Conservation (phyloP, 1,140 invertebrate genomes). For the Daktulosphaira vitifoliae region DNA sequence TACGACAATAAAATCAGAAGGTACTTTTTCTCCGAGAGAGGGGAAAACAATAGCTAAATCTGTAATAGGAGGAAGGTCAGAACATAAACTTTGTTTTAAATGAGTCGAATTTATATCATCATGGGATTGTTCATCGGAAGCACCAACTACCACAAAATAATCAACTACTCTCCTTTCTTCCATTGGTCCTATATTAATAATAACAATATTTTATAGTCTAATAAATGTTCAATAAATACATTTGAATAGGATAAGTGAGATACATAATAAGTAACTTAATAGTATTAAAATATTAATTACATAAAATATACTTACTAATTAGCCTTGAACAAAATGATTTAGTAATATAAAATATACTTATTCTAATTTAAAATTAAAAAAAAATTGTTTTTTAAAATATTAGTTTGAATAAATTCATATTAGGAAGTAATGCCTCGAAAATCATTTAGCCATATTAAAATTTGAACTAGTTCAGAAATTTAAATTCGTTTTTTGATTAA, state of each 20-base stretch:
- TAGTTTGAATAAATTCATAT: too few species aligned
- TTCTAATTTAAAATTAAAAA: too few species aligned
- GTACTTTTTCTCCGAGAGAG: slow-evolving; percentile 72
- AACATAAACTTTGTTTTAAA: slow-evolving; percentile 55
- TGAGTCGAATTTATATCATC: slow-evolving; percentile 70
- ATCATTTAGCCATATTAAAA: too few species aligned
- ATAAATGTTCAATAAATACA: background rate
- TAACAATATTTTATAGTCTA: background rate
- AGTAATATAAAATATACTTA: slow-evolving; percentile 21
- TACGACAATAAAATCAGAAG: slow-evolving; percentile 71
- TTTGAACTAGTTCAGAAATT: too few species aligned
- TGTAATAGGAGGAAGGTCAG: slow-evolving; percentile 72
- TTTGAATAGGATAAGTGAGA: too few species aligned
- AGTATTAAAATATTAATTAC: too few species aligned
- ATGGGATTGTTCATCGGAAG: slow-evolving; percentile 68
- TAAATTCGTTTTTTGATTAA: too few species aligned
- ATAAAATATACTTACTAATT: background rate
- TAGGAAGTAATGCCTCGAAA: too few species aligned
- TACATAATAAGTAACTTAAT: too few species aligned
- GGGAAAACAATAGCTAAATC: slow-evolving; percentile 89
- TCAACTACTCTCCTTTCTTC: slow-evolving; percentile 76
- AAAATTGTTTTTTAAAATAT: too few species aligned
- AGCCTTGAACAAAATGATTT: slow-evolving; percentile 29
- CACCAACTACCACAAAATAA: slow-evolving; percentile 95
- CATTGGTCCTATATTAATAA: slow-evolving; percentile 47